These are phyloP conservation scores for Glossosoma conforme DNA, from an alignment of 1,140 invertebrate species.

Conservation along the genomic window DNA sequence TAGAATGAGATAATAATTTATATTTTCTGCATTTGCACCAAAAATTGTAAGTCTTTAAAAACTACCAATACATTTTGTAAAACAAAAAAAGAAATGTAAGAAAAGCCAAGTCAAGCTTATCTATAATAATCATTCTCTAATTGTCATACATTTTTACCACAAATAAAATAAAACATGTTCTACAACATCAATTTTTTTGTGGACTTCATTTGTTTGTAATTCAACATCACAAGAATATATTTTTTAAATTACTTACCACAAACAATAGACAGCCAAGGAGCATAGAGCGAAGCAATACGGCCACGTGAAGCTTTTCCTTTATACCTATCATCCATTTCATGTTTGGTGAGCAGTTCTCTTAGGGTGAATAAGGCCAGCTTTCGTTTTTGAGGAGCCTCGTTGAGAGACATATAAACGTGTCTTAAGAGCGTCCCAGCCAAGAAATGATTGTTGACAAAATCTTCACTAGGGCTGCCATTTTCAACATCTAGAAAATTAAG, in stretches of 20 bases:
- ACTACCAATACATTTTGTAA: too few relatives aligned
- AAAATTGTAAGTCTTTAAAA: too few relatives aligned
- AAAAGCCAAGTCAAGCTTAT: too few relatives aligned
- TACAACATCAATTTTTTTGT: too few relatives aligned
- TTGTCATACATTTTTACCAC: too few relatives aligned
- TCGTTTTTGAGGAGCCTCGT: slow-evolving; percentile 76
- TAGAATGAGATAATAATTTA: slow-evolving; percentile 4
- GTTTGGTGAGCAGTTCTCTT: slow-evolving; percentile 85
- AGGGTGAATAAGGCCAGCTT: slow-evolving; percentile 73
- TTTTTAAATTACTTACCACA: slow-evolving; percentile 34
- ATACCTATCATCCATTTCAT: slow-evolving; percentile 90
- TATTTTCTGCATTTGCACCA: background rate
- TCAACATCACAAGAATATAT: too few relatives aligned
- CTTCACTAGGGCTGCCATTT: slow-evolving; percentile 54
- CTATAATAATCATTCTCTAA: too few relatives aligned
- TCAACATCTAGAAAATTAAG: slow-evolving; percentile 39
- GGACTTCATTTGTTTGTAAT: too few relatives aligned
- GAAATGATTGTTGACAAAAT: slow-evolving; percentile 88
- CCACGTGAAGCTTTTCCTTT: slow-evolving; percentile 72
- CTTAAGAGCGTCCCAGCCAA: slow-evolving; percentile 75
- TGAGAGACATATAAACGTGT: slow-evolving; percentile 69
- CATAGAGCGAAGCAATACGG: slow-evolving; percentile 82
- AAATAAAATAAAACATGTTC: too few relatives aligned
- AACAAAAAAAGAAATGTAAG: too few relatives aligned
- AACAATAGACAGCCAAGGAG: slow-evolving; percentile 83